Base-by-base conservation (phyloP, 2,113 vertebrate genomes). In the Laterallus jamaicensis region DNA sequence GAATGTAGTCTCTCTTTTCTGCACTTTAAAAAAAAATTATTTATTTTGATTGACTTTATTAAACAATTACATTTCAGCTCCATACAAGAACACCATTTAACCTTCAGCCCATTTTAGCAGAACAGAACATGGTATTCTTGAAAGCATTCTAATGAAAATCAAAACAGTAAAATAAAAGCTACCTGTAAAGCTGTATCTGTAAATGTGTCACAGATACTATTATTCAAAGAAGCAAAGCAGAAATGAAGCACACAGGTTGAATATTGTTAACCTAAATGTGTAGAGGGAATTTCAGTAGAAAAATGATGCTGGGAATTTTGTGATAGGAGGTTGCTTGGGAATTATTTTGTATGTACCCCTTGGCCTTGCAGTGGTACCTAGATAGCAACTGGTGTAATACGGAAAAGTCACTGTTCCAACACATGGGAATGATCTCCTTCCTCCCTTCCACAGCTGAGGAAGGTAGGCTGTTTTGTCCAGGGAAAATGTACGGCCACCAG, bases 201-300 rank as follows among this genome's bases (percentile, higher is more conserved):
- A 62, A 68, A 29, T 1, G 0, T 55, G 10, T 77, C 1, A 8
- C 66, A 47, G 11, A 16, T 42, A 31, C 5, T 22, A 2, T n/a
- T 90, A 47, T 22, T 55, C 28, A 55, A 37, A 64, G 15, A 50
- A 75, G 21, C 20, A 54, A 78, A 71, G 31, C 59, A 68, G 64
- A 82, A 85, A 63, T 3, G 1, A 40, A 81, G 74, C 4, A 0
- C 28, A 37, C 5, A n/a, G 22, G 7, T 76, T 40, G 10, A 37
- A 15, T 66, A 26, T 47, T 78, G 32, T 55, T 58, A 44, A 4
- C 2, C 10, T 89, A 39, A 69, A 55, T 6, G 9, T 39, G 6
- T 20, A 37, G 28, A 70, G 14, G 15, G 18, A 76, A 62, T 59
- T 78, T 74, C n/a, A n/a, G n/a, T n/a, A n/a, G n/a, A n/a, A n/a